Base-by-base conservation (phyloP, 2,888 invertebrate species). In the Ectemnius lituratus region DNA sequence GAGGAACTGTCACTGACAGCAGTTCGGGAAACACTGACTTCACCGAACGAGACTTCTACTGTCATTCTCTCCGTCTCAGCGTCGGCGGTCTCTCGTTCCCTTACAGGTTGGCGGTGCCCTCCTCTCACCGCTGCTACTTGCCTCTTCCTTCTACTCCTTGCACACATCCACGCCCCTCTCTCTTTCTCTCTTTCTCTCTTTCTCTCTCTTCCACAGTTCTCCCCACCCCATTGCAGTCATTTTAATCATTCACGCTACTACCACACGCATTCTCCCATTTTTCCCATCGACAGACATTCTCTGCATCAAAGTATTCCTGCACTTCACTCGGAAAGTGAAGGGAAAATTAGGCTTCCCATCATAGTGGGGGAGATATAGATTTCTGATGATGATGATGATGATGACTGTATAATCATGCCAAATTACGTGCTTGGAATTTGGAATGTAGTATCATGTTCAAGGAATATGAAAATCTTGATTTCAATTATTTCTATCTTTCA, bases 21-120 rank as follows among this genome's bases (percentile, higher is more conserved):
- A 87, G 90, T 90, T 90, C 90, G 88, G 88, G 88, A 90, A 90
- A 90, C 87, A 91, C 90, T 90, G 90, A 88, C 89, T 72, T 66
- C 70, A 61, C 75, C 65, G 80, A 76, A 80, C 75, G 62, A 75
- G 67, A 70, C 63, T 58, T 37, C 64, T 59, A 67, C 75, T 80
- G 76, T 80, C 78, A 76, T 68, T 76, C 70, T 80, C 69, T 70
- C 66, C 61, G 72, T 67, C 64, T 69, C 72, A 70, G 69, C 62
- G 14, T 52, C 37, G 37, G 16, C n/a, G n/a, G n/a, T n/a, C n/a
- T 52, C 52, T 52, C 52, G 14, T 52, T 52, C 52, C 52, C 52
- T 52, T 16, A 52, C 52, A 14, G 14, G 52, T 52, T 16, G 52
- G 52, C 37, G 37, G 16, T 52, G 16, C 52, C 52, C 52, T 11